Evolutionary conservation across 64 coral and sea anemone genomes (phyloP), one percentile per base, ranked within the genome.

Genomic region (Montipora cactus): DNA sequence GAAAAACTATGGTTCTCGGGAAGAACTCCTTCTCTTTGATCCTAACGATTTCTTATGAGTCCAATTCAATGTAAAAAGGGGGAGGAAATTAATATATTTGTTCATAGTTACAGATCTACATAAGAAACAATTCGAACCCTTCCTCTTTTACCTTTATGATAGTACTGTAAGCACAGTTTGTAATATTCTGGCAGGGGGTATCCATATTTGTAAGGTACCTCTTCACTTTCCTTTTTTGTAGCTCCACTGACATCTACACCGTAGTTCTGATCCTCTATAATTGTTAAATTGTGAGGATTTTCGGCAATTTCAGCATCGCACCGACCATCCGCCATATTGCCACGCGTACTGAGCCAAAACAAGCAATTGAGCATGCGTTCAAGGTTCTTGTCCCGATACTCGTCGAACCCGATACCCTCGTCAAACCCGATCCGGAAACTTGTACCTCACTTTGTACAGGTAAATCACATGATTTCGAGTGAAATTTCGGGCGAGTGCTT

Each of bases 311-410:
- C 84, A 50, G 23, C 23, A 88, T 52, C 84, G 3, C 87, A 44
- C 59, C 92, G 88, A 71, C 67, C 84, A 25, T 79, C 96, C 89
- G 96, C 96, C 96, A 98, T 98, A 78, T 98, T 98, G 96, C 96
- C 96, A 98, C 96, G 95, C 88, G 89, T 96, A 80, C 69, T 64
- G 80, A 66, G 18, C 19, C 49, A 93, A 44, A 79, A 87, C 92
- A 87, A 59, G 72, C 28, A 55, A 50, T 15, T 69, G 61, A 47
- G 76, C 89, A 86, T 86, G 82, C 64, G 19, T 64, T 10, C 1
- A 19, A 81, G 61, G 61, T 14, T 37, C 4, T 68, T 69, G 16
- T 5, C 5, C 15, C 18, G 53, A 37, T 37, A 37, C 52, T 55
- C 9, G 52, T 55, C 3, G 5, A 50, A 49, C 11, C 44, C 48